A percentile compares a stretch with the other conserved stretches of the same genome.
Conservation (phyloP, 1,140 invertebrate species). For the Varroa destructor region DNA sequence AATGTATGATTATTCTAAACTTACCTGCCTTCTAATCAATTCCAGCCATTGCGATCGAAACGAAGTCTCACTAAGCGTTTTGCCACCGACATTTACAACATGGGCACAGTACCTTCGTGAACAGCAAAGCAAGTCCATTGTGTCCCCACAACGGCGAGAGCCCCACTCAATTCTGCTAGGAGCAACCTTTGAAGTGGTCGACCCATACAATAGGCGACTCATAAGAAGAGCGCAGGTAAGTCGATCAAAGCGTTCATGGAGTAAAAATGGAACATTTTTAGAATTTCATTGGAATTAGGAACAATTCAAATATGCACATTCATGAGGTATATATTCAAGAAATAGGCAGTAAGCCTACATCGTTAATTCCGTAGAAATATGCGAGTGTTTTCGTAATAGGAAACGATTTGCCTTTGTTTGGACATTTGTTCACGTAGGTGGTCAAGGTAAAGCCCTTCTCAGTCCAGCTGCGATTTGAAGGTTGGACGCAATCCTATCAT, state of each 20-base stretch:
- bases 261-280: no score
- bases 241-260: neutral
- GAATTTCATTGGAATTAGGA: no score
- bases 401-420: neutral
- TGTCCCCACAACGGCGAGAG: neutral
- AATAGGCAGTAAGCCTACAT: neutral
- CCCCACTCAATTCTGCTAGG: neutral
- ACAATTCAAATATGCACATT: no score
- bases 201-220: constrained; percentile 4
- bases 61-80: neutral
- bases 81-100: neutral
- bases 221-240: neutral
- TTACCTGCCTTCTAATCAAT: neutral
- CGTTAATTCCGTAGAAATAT: neutral
- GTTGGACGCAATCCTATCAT: constrained; percentile 62
- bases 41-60: neutral
- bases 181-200: neutral
- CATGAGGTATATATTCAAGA: no score
- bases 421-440: neutral
- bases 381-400: neutral
- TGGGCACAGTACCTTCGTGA: neutral
- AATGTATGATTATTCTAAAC: no score
- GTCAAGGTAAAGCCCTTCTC: constrained; percentile 19
- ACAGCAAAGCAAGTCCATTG: neutral
- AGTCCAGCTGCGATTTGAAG: constrained; percentile 78